These are phyloP conservation scores for Phlogophora meticulosa DNA, from an alignment of 2,888 invertebrate genomes.

Conservation along the genomic window DNA sequence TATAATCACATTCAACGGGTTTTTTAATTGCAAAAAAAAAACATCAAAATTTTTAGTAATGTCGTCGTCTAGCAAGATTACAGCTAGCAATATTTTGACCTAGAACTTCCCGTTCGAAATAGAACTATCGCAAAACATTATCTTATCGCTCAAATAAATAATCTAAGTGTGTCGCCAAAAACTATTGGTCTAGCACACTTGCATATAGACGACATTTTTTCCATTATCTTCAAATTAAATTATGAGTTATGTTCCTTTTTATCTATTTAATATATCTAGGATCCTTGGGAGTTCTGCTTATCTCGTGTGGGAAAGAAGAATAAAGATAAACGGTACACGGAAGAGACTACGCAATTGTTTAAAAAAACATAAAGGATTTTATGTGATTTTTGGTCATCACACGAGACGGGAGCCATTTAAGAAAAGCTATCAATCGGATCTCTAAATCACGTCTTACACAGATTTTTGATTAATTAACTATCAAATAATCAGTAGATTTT, in stretches of 20 bases:
- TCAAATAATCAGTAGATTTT: no score
- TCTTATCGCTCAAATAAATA: constrained; percentile 60
- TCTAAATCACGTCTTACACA: no score
- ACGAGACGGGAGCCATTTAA: neutral
- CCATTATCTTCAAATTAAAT: constrained; percentile 4
- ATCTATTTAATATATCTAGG: constrained; percentile 22
- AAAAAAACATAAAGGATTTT: neutral
- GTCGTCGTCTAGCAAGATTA: neutral
- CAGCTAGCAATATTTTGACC: constrained; percentile 52
- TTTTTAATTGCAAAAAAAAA: neutral
- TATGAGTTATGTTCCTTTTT: neutral
- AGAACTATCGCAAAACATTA: constrained; percentile 48
- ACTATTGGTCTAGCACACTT: constrained; percentile 55
- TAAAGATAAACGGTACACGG: constrained; percentile 5
- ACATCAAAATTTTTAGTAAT: neutral
- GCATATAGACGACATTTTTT: constrained; percentile 32
- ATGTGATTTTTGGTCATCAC: constrained; percentile 1
- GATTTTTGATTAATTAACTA: no score
- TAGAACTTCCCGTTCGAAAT: constrained; percentile 58
- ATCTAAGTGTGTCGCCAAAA: constrained; percentile 65
- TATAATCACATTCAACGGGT: neutral
- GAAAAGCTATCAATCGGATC: no score
- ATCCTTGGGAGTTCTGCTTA: constrained; percentile 10
- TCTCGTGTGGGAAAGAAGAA: constrained; percentile 1
- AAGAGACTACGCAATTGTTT: neutral